Evolutionary conservation across 2,888 invertebrate species (phyloP), one percentile per base, ranked within the genome.

Genomic region (Alloplasta piceator): DNA sequence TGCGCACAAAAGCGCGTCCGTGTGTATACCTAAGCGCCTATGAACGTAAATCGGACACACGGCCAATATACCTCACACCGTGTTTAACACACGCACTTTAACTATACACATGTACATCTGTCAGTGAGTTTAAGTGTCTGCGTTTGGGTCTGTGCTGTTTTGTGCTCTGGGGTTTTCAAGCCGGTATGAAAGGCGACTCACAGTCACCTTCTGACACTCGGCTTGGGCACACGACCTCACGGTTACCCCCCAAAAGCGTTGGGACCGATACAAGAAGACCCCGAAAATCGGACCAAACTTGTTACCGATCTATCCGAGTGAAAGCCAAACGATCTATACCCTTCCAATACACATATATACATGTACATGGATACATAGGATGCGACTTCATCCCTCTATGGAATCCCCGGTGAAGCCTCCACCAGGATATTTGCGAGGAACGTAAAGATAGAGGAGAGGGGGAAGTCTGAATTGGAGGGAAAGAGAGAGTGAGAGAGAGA

Each of bases 161-260:
- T 48, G 74, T 63, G 74, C 66, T 63, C 48, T 61, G 71, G 70
- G 26, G 66, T 66, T 66, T 72, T 70, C 72, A 55, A 58, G 70
- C 75, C 70, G 80, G 64, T 55, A 58, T 78, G 72, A 80, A 82
- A 72, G 82, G 81, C 80, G 78, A 80, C 87, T 90, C 90, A 26
- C 26, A 91, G 90, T 91, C 88, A 91, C 87, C 89, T 90, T 85
- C 89, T 90, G 90, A 90, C 90, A 91, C 88, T 90, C 90, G 89
- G 81, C 87, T 84, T 86, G 87, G 86, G 78, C 78, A 78, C 83
- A 88, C 86, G 86, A 87, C 81, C 84, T 85, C 46, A 66, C 83
- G 79, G 74, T 26, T 41, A 84, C 87, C 78, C 77, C 79, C 82
- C 78, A 48, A 76, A 4, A 36, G 41, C n/a, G 9, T 48, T 12